These are phyloP conservation scores for Tichodroma muraria DNA, from an alignment of 2,113 vertebrate species.

Conservation along the genomic window DNA sequence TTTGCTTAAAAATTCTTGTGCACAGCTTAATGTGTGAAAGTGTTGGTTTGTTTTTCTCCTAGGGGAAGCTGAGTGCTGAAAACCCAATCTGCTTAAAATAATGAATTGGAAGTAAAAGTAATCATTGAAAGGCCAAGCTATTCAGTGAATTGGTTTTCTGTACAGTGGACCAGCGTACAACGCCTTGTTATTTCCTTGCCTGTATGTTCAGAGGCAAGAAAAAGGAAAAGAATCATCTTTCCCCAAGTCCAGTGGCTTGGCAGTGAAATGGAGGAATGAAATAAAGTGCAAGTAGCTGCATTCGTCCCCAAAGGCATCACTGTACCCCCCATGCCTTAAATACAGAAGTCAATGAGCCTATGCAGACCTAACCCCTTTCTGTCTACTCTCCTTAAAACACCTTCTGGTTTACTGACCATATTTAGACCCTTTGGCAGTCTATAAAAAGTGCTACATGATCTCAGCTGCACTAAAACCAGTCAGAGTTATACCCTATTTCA, in stretches of 20 bases:
- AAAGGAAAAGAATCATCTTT: neutral
- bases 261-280: neutral
- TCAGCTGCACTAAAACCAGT: neutral
- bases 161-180: neutral
- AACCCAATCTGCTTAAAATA: neutral
- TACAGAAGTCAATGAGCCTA: neutral
- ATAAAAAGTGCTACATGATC: conserved; percentile 45
- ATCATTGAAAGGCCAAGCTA: neutral
- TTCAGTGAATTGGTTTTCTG: neutral
- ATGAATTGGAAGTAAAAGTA: neutral
- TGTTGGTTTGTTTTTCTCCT: neutral
- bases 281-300: neutral
- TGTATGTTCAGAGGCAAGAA: neutral
- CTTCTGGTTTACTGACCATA: conserved; percentile 31
- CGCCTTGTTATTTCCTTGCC: neutral
- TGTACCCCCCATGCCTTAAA: neutral
- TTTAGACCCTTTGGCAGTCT: conserved; percentile 49
- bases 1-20: neutral
- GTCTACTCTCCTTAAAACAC: conserved; percentile 9
- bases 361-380: neutral
- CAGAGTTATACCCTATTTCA: neutral
- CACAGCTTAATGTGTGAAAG: neutral
- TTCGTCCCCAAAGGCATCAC: neutral
- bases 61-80: neutral
- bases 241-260: neutral